phyloP scores from a whole-genome alignment of 2,888 invertebrate genomes.

The Strigamia maritima region DNA sequence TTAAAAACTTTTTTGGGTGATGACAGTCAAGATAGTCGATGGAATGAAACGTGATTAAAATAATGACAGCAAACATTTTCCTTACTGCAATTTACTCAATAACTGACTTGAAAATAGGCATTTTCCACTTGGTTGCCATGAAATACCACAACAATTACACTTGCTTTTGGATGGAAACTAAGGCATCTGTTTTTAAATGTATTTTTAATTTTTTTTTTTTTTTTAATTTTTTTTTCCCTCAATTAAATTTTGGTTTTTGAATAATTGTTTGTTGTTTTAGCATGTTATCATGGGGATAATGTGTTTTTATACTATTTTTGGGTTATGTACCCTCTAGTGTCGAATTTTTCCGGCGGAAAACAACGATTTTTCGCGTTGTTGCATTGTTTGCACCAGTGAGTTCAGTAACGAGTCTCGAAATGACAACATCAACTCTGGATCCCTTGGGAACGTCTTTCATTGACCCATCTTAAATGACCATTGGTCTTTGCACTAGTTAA shows the following conservation, averaged over 20 bases:
- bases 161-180: background rate
- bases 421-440: background rate
- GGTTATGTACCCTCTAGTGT: background rate
- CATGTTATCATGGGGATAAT: too few species aligned
- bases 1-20: too few species aligned
- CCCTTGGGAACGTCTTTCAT: background rate
- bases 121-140: background rate
- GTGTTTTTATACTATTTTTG: too few species aligned
- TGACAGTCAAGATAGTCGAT: too few species aligned
- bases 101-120: background rate
- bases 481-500: background rate
- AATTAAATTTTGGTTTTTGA: too few species aligned
- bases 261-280: too few species aligned
- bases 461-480: slow-evolving; percentile 14
- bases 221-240: too few species aligned
- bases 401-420: slow-evolving; percentile 22
- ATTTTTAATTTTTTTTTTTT: too few species aligned
- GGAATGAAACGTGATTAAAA: too few species aligned
- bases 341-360: background rate
- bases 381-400: slow-evolving; percentile 27
- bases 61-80: background rate
- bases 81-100: background rate
- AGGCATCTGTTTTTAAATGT: too few species aligned
- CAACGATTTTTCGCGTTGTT: slow-evolving; percentile 10
- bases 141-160: background rate